Evolutionary conservation across 2,888 invertebrate genomes (phyloP).

Genomic region (Bruchidius siliquastri): DNA sequence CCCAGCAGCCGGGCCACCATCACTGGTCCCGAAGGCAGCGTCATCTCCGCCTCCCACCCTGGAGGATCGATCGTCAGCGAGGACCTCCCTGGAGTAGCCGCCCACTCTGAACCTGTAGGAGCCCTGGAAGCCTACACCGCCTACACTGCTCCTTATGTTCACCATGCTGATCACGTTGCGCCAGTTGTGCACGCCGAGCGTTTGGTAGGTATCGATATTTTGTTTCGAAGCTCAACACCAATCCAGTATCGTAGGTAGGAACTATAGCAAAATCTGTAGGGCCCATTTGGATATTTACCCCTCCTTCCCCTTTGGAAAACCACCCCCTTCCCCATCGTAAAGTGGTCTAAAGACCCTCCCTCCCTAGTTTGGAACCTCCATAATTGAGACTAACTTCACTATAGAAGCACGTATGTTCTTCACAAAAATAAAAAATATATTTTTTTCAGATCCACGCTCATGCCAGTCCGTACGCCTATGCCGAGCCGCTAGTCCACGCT

Average conservation of each 20-base stretch:
- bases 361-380: no score
- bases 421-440: no score
- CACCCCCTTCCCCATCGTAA: no score
- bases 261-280: no score
- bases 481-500: background rate
- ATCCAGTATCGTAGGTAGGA: no score
- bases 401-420: no score
- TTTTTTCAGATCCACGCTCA: background rate
- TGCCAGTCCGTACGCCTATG: background rate
- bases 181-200: constrained; percentile 6
- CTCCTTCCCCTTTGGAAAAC: no score
- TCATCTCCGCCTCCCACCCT: constrained; percentile 31
- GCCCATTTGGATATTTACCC: no score
- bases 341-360: no score
- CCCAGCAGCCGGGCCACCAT: constrained; percentile 32
- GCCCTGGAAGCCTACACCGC: constrained; percentile 20
- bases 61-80: constrained; percentile 32
- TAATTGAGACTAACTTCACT: no score
- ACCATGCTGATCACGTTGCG: constrained; percentile 8
- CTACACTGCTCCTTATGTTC: constrained; percentile 12
- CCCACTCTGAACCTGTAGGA: constrained; percentile 21
- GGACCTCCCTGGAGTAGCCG: constrained; percentile 21
- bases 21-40: constrained; percentile 32
- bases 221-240: no score
- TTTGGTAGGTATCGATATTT: background rate